A percentile compares a stretch with the other conserved stretches of the same genome.
Evolutionary conservation across 2,797 vertebrate species (phyloP).

Genomic region (Intellagama lesueurii): DNA sequence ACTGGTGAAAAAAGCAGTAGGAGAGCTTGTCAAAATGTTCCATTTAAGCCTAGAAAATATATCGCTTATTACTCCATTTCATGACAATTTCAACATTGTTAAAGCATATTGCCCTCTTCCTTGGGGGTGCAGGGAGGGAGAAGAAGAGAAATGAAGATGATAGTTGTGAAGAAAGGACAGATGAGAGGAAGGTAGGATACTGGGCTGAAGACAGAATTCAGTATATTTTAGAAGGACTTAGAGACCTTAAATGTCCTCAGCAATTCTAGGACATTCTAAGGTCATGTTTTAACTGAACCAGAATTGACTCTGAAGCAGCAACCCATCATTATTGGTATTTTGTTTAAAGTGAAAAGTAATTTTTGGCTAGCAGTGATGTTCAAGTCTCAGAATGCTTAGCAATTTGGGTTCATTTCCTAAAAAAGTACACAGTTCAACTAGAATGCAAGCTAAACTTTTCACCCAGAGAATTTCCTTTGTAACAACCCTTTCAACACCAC

Average conservation of each 20-base stretch:
- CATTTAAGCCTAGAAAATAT: background rate
- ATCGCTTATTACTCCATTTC: constrained; percentile 35
- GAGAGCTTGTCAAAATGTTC: constrained; percentile 28
- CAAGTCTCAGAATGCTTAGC: constrained; percentile 19
- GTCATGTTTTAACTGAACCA: constrained; percentile 48
- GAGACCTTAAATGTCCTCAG: constrained; percentile 24
- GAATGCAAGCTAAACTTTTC: constrained; percentile 26
- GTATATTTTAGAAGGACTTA: constrained; percentile 7
- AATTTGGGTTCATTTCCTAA: constrained; percentile 10
- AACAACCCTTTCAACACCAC: background rate
- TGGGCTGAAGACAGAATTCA: background rate
- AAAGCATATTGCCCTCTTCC: constrained; percentile 37
- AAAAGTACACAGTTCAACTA: constrained; percentile 22
- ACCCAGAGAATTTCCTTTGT: background rate
- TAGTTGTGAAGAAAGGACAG: background rate
- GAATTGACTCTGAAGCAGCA: constrained; percentile 63
- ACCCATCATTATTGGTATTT: constrained; percentile 53
- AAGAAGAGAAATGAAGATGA: background rate
- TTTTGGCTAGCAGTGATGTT: constrained; percentile 29
- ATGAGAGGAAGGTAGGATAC: background rate
- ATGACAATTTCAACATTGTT: constrained; percentile 27
- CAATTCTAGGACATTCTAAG: constrained; percentile 53
- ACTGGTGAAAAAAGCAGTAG: background rate
- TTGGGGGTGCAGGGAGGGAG: background rate
- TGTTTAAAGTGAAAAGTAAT: constrained; percentile 60